Percentiles rank a stretch among this genome's conserved stretches.
These are phyloP conservation scores for Apaloderma vittatum DNA, from an alignment of 2,113 vertebrate species.

Conservation along the genomic window DNA sequence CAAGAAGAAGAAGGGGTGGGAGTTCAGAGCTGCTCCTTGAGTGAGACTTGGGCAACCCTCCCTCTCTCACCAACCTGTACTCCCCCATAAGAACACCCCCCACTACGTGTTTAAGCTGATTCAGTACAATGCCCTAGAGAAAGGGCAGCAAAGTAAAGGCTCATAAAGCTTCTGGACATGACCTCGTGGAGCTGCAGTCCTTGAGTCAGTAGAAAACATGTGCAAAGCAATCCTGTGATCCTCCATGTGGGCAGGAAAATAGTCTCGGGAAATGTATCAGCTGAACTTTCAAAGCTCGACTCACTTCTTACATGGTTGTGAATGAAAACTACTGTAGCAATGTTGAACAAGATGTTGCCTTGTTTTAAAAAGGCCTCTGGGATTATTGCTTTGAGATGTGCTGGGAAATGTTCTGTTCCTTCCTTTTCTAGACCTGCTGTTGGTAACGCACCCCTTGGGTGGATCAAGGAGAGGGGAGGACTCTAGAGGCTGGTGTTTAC, in stretches of 20 bases:
- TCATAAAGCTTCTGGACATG: neutral
- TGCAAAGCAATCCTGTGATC: neutral
- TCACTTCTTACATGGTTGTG: rapidly evolving
- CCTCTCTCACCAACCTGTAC: neutral
- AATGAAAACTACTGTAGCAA: neutral
- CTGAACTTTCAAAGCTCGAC: neutral
- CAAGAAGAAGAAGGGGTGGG: neutral
- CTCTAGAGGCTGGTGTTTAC: neutral
- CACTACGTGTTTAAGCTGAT: neutral
- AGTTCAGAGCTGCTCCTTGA: neutral
- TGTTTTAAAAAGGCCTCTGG: neutral
- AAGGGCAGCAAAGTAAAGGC: neutral
- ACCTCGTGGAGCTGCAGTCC: neutral
- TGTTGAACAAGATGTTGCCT: neutral
- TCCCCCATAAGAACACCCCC: neutral
- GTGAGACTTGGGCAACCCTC: neutral
- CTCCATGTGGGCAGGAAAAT: neutral
- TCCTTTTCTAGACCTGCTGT: neutral
- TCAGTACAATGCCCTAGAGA: neutral
- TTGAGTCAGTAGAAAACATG: neutral
- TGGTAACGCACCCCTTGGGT: neutral
- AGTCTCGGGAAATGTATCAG: neutral
- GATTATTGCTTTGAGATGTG: neutral
- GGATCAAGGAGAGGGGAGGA: neutral
- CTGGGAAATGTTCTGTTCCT: neutral